Evolutionary conservation across 2,113 vertebrate genomes (phyloP).

Genomic region (Noctilio leporinus): DNA sequence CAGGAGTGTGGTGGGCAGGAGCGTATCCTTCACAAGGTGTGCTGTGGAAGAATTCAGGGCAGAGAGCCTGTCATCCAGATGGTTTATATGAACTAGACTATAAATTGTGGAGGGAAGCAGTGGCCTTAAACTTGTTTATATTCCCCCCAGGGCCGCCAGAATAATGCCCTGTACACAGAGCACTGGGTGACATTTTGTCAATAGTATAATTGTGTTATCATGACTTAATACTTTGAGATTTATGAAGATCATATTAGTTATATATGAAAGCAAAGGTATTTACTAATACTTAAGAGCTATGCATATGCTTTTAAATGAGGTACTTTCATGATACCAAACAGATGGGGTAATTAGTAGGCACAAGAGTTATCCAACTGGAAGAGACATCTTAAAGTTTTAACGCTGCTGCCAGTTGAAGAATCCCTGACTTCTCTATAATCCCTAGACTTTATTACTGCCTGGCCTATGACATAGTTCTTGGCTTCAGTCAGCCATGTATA

Average conservation of each 20-base stretch:
- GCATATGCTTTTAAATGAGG: not conserved
- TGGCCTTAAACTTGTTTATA: not conserved
- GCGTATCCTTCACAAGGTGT: not conserved
- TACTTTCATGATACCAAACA: not conserved
- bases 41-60: no score
- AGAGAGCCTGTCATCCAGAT: not conserved
- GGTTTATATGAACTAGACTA: not conserved
- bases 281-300: not conserved
- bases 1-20: not conserved
- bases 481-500: not conserved
- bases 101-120: not conserved
- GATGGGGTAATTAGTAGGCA: not conserved
- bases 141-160: not conserved
- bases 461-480: not conserved
- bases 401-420: not conserved
- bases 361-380: not conserved
- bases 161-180: not conserved
- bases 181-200: not conserved
- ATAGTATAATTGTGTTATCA: not conserved
- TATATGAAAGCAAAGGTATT: not conserved
- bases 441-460: not conserved
- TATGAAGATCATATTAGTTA: not conserved
- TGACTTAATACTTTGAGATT: not conserved
- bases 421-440: not conserved
- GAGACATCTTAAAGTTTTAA: not conserved